Evolutionary conservation across 2,888 invertebrate species (phyloP), one percentile per base, ranked within the genome.

Genomic region (Plagodis dolabraria): DNA sequence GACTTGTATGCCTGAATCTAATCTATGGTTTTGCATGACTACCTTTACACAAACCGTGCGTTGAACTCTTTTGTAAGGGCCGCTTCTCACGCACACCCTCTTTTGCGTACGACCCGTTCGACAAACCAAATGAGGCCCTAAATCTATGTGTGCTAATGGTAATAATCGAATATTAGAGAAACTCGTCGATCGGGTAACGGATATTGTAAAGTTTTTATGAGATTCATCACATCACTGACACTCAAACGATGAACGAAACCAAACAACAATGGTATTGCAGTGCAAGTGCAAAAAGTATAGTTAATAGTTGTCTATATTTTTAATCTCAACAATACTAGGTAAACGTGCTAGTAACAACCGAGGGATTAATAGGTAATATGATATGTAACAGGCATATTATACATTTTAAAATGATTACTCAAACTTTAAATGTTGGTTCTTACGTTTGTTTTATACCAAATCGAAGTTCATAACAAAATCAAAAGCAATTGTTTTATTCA

Each of bases 11-110:
- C 80, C 82, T 79, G 81, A 73, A 75, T 74, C 71, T 78, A 78
- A 74, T 70, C 76, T 78, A 80, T 71, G 74, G 85, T 77, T 82
- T 81, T 85, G 85, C 86, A 77, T 75, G 79, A 85, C 74, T 80
- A 85, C 74, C 66, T 79, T 71, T 76, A 78, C 79, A 87, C 85
- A 89, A 72, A 69, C 80, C 85, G 91, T 86, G 89, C 92, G 91
- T 92, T 92, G 92, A 92, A 92, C 91, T 92, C 92, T 92, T 92
- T 92, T 90, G 77, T 87, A 91, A 86, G 90, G 89, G 88, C 84
- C 81, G 71, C 68, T 79, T 83, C 85, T 80, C 84, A 82, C 82
- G 80, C 83, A 79, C 82, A 76, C 78, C 82, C 82, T 77, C 75
- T 69, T 71, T 67, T 68, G 60, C 65, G 65, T 47, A 42, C 63